Evolutionary conservation across 2,797 vertebrate genomes (phyloP).

Genomic region (Coreius guichenoti): DNA sequence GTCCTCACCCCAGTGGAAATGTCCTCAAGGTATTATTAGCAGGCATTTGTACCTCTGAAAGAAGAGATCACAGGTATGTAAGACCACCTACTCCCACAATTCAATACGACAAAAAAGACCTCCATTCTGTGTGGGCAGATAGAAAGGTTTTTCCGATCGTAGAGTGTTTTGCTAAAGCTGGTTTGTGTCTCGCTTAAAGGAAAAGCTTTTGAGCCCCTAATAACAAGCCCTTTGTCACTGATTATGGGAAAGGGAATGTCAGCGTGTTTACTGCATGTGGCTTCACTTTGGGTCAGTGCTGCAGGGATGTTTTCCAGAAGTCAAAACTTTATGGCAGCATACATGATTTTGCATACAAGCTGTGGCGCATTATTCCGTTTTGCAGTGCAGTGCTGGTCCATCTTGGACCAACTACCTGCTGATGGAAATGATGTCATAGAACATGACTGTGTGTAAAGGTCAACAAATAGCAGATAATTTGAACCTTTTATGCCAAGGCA

Average conservation of each 20-base stretch:
- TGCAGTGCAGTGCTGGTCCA: neutral
- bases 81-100: constrained; percentile 33
- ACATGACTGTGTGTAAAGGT: neutral
- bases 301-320: neutral
- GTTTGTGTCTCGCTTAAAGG: constrained; percentile 1
- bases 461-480: neutral
- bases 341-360: neutral
- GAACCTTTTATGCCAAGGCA: neutral
- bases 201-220: neutral
- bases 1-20: constrained; percentile 36
- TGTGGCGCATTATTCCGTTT: neutral
- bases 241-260: neutral
- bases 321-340: neutral
- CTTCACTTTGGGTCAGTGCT: constrained; percentile 2
- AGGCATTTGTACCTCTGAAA: constrained; percentile 48
- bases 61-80: constrained; percentile 37
- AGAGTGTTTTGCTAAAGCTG: constrained; percentile 12
- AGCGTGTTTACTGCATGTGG: neutral
- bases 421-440: neutral
- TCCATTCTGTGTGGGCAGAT: constrained; percentile 34
- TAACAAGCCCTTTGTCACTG: constrained; percentile 8
- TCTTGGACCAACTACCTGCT: neutral
- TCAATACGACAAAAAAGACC: constrained; percentile 15
- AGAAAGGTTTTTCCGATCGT: constrained; percentile 31
- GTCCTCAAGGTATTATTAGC: constrained; percentile 51